These are phyloP conservation scores for Botrylloides violaceus DNA, from an alignment of 23 tunicate genomes.

Conservation along the genomic window DNA sequence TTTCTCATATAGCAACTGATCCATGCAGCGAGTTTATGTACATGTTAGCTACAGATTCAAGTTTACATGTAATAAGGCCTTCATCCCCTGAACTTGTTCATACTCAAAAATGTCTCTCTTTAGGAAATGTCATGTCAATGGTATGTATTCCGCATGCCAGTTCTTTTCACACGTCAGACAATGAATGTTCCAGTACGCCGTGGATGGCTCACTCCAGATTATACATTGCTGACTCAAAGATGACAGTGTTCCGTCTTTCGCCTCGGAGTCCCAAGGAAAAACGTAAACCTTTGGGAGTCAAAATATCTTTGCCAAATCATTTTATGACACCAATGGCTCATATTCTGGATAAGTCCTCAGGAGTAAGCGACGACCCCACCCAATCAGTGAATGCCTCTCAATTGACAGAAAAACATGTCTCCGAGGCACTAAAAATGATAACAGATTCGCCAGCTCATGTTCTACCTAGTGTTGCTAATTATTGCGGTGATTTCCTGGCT, in stretches of 20 bases:
- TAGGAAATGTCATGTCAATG: background rate
- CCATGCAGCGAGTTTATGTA: constrained; percentile 26
- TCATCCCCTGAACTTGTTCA: background rate
- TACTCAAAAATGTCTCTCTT: background rate
- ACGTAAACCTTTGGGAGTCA: background rate
- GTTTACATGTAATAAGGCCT: background rate
- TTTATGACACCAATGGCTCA: background rate
- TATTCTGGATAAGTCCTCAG: background rate
- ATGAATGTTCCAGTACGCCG: background rate
- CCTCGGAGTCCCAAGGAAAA: background rate
- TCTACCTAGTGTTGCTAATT: background rate
- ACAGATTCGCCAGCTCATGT: constrained; percentile 3
- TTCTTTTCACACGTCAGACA: background rate
- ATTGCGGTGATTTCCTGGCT: background rate
- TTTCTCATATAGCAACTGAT: constrained; percentile 14
- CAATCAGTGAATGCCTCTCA: background rate
- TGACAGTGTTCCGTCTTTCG: background rate
- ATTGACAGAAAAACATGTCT: background rate
- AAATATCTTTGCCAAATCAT: background rate
- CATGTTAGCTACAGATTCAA: background rate
- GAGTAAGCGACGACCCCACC: background rate
- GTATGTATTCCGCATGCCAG: background rate
- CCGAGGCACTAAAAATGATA: background rate
- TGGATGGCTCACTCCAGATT: constrained; percentile 2
- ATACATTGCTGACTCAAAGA: background rate